These are phyloP conservation scores for Pogonocherus hispidulus DNA, from an alignment of 2,888 invertebrate species.

Conservation along the genomic window DNA sequence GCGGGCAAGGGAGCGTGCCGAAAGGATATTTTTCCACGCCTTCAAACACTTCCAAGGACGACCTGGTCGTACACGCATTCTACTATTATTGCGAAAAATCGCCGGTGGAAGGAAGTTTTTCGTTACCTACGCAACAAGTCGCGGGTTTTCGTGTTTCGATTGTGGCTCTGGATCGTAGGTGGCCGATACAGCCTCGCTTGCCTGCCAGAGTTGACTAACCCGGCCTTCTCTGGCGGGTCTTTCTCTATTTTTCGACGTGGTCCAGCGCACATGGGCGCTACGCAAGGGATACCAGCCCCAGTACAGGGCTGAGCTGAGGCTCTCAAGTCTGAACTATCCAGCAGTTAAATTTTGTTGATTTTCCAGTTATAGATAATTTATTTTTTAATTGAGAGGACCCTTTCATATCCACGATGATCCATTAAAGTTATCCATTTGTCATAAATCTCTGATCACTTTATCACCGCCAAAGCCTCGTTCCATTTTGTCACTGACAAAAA, in stretches of 20 bases:
- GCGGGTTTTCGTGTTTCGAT: conserved; percentile 7
- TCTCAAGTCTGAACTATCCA: no score
- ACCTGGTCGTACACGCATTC: conserved; percentile 17
- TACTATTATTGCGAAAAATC: not conserved
- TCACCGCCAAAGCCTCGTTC: no score
- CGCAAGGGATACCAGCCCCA: conserved; percentile 6
- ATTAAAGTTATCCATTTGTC: no score
- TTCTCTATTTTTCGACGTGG: conserved; percentile 60
- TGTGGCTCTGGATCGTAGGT: conserved; percentile 53
- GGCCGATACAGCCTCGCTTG: conserved; percentile 51
- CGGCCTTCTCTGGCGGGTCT: conserved; percentile 58
- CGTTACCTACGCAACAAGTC: conserved; percentile 27
- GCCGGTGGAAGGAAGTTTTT: not conserved
- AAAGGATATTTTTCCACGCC: not conserved
- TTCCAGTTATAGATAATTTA: no score
- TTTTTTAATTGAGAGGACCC: no score
- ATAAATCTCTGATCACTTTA: no score
- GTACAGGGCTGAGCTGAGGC: no score
- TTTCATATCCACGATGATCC: no score
- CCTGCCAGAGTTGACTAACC: conserved; percentile 61
- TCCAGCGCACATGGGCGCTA: conserved; percentile 63
- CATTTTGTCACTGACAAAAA: no score
- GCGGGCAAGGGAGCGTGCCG: not conserved
- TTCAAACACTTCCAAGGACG: conserved; percentile 8
- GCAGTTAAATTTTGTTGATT: no score